Percentiles rank a stretch among this genome's conserved stretches.
Conservation (phyloP, 2,888 invertebrate genomes). For the Zootermopsis nevadensis region DNA sequence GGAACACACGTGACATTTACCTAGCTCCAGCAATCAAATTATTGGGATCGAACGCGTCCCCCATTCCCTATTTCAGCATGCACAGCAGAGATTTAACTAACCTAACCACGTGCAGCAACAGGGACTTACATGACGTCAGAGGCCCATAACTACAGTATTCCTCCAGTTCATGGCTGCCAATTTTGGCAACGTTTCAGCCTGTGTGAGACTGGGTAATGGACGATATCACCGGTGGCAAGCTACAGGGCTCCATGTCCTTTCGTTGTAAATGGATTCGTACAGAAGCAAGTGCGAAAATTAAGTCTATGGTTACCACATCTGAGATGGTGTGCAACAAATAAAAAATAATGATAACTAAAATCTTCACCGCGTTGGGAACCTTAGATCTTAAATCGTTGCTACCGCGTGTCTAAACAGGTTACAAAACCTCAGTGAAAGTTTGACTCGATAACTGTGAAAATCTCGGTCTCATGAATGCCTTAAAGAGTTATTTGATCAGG, state of each 20-base stretch:
- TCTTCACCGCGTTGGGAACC: too few relatives aligned
- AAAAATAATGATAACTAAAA: too few relatives aligned
- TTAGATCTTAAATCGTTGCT: too few relatives aligned
- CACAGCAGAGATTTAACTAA: background rate
- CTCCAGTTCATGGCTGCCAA: background rate
- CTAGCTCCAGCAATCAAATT: background rate
- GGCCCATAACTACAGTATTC: background rate
- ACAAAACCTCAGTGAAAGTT: too few relatives aligned
- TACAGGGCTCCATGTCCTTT: background rate
- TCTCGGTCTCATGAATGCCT: too few relatives aligned
- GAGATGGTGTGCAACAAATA: too few relatives aligned
- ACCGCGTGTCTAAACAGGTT: too few relatives aligned
- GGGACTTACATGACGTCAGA: background rate
- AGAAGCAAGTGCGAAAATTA: too few relatives aligned
- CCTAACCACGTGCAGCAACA: background rate
- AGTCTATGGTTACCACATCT: too few relatives aligned
- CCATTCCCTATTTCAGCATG: background rate
- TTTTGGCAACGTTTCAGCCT: background rate
- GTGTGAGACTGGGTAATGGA: background rate
- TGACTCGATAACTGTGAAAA: too few relatives aligned
- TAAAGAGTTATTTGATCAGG: too few relatives aligned
- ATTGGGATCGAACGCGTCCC: background rate
- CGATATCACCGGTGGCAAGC: background rate
- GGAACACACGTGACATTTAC: background rate
- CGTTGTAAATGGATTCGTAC: too few relatives aligned